phyloP scores from a whole-genome alignment of 2,888 invertebrate species.

The Eupeodes luniger region DNA sequence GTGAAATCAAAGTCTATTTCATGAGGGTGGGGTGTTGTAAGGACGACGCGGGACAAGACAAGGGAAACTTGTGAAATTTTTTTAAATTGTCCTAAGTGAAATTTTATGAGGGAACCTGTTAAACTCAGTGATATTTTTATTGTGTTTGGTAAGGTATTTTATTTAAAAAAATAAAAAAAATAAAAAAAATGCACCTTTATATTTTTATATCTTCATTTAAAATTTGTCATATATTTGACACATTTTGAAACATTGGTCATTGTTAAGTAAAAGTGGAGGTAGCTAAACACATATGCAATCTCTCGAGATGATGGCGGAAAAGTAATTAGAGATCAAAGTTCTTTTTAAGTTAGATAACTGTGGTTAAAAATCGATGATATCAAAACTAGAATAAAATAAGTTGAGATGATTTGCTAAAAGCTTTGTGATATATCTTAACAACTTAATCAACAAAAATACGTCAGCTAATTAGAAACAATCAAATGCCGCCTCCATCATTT shows the following conservation, averaged over 20 bases:
- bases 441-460: too few species aligned
- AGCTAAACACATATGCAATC: too few species aligned
- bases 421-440: too few species aligned
- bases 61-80: conserved; percentile 51
- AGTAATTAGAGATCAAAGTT: too few species aligned
- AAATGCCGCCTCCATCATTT: too few species aligned
- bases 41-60: background rate
- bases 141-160: background rate
- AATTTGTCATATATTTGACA: conserved; percentile 8
- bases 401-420: too few species aligned
- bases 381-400: too few species aligned
- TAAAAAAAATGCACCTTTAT: background rate
- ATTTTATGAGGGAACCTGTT: conserved; percentile 26
- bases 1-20: conserved; percentile 56
- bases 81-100: conserved; percentile 49
- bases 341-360: too few species aligned
- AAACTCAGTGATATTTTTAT: background rate
- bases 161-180: background rate
- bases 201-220: background rate
- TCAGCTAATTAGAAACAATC: too few species aligned
- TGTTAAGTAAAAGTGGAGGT: background rate
- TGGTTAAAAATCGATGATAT: too few species aligned
- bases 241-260: background rate
- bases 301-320: too few species aligned
- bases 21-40: background rate